Evolutionary conservation across 2,888 invertebrate genomes (phyloP), one percentile per base, ranked within the genome.

Genomic region (Zygothrica quintamaculata): DNA sequence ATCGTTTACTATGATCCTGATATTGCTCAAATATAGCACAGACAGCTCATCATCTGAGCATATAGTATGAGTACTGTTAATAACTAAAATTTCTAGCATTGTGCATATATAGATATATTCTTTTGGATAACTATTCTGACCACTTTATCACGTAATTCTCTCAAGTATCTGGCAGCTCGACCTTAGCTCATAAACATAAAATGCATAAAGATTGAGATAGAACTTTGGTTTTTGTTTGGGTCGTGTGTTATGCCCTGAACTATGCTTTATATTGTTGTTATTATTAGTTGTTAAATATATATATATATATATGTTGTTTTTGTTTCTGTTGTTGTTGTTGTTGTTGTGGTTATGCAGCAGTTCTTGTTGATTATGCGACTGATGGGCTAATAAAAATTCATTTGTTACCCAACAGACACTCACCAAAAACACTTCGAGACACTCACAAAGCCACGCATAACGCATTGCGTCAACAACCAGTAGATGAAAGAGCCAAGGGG

Each of bases 361-460:
- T 84, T 71, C 74, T 62, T 64, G 77, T 62, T 74, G 65, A 74
- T 74, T 71, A 71, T 75, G 65, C 66, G 71, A 26, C 58, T 55
- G 72, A 79, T 71, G 88, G 61, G 77, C 88, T 81, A 86, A 86
- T 86, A 78, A 76, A 87, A 87, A 86, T 88, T 86, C 78, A 87
- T 87, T 80, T 70, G 65, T 69, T 72, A 55, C 18, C 39, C 60
- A 53, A 15, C 43, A 47, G 50, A 36, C 46, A 48, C 34, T 65
- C 55, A 29, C 12, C 31, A 48, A 50, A 48, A 48, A 55, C 55
- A 51, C 67, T 13, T 31, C 13, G 3, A 47, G 37, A 44, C 58
- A 47, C 59, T 60, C 42, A 31, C 48, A 29, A 16, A 44, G 52
- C 18, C 12, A 50, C 82, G 77, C 78, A 73, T 58, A 79, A 65